Evolutionary conservation across 2,888 invertebrate species (phyloP), one percentile per base, ranked within the genome.

Genomic region (Myathropa florea): DNA sequence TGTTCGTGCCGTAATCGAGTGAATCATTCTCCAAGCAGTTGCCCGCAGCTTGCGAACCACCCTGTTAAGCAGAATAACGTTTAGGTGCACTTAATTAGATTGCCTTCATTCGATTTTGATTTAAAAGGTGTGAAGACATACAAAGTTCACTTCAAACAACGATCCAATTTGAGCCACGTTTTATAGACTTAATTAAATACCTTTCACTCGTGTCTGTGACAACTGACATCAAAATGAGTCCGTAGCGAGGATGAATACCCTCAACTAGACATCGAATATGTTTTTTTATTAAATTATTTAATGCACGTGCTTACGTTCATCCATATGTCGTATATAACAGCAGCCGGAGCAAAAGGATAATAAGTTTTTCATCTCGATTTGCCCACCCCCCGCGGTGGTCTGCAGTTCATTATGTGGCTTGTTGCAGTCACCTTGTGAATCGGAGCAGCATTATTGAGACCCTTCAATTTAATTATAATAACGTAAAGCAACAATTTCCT

Each of bases 101-200:
- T 30, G 30, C 10, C 30, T 7, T 28, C 10, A 1, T 10, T 30
- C 10, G 30, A 30, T 10, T 30, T 10, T 9, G 9, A 10, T 30
- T 7, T 10, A 30, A 4, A 30, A 30, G 30, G 30, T 30, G 30
- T 9, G 30, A 30, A 10, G 10, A 30, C 30, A 0, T 30, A 7
- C 30, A 30, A 30, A 88, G n/a, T n/a, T n/a, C n/a, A n/a, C n/a
- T n/a, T n/a, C n/a, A n/a, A n/a, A n/a, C n/a, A n/a, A n/a, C n/a
- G n/a, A n/a, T n/a, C n/a, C n/a, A n/a, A 84, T 84, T 81, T 84
- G 81, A 68, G 72, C 77, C 80, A 85, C 88, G 84, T 81, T 88
- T 88, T 88, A 88, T 84, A 84, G 88, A 88, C 84, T 88, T 88
- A 88, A 88, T 88, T 88, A 88, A 88, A 88, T 77, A 88, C 77